A percentile compares a stretch with the other conserved stretches of the same genome.
phyloP scores from a whole-genome alignment of 2,888 invertebrate genomes.

The Cryptus viduatorius region DNA sequence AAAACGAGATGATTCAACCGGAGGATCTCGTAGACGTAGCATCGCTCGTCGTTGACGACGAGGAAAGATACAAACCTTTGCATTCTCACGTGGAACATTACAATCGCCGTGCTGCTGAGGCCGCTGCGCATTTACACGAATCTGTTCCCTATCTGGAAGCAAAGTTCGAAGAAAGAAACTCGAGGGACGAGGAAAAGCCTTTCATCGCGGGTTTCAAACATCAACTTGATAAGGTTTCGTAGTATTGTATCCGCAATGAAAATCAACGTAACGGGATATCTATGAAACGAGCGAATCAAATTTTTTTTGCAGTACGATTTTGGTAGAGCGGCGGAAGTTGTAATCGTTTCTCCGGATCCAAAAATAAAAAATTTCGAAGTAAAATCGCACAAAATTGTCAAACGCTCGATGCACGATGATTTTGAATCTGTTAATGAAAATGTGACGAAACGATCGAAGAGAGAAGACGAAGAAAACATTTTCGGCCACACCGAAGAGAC shows the following conservation, averaged over 20 bases:
- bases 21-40: slow-evolving; percentile 74
- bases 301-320: slow-evolving; percentile 57
- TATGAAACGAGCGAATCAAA: too few relatives aligned
- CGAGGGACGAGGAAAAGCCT: slow-evolving; percentile 69
- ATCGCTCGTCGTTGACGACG: slow-evolving; percentile 74
- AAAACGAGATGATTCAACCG: slow-evolving; percentile 84
- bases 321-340: slow-evolving; percentile 12
- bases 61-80: slow-evolving; percentile 80
- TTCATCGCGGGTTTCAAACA: slow-evolving; percentile 78
- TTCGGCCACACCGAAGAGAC: slow-evolving; percentile 9
- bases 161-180: slow-evolving; percentile 63
- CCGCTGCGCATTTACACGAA: slow-evolving; percentile 54
- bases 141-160: slow-evolving; percentile 50
- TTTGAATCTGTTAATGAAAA: background rate
- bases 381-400: background rate
- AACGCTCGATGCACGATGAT: slow-evolving; percentile 4
- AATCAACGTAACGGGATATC: background rate
- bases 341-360: background rate
- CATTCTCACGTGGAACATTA: slow-evolving; percentile 81
- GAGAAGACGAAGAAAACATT: slow-evolving; percentile 57
- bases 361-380: background rate
- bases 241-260: background rate
- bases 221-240: slow-evolving; percentile 74
- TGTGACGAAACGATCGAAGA: slow-evolving; percentile 29
- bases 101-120: slow-evolving; percentile 74